A percentile compares a stretch with the other conserved stretches of the same genome.
phyloP scores from a whole-genome alignment of 92 coral and sea anemone genomes.

The Bergia sp. region DNA sequence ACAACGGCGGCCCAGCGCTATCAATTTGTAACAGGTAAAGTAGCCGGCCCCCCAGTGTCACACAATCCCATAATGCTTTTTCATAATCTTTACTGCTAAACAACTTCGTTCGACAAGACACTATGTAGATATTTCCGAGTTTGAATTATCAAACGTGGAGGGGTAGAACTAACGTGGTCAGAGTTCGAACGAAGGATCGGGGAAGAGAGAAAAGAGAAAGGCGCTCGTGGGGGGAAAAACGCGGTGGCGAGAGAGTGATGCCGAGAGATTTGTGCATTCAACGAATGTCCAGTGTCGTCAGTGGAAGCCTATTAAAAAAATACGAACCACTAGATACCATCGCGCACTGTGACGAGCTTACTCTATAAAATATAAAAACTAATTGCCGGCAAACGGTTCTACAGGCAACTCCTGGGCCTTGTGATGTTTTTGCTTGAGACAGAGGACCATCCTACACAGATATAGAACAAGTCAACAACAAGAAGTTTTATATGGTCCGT shows the following conservation, averaged over 20 bases:
- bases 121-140: constrained; percentile 27
- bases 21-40: constrained; percentile 31
- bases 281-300: constrained; percentile 41
- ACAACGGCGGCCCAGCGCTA: constrained; percentile 38
- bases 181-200: constrained; percentile 41
- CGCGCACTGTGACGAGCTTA: no score
- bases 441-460: no score
- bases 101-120: constrained; percentile 27
- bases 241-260: constrained; percentile 34
- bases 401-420: no score
- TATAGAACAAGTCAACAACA: no score
- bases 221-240: constrained; percentile 36
- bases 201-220: constrained; percentile 41
- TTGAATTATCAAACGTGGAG: constrained; percentile 28
- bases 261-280: constrained; percentile 39
- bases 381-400: no score
- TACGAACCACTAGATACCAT: constrained; percentile 39
- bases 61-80: constrained; percentile 7
- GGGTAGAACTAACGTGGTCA: constrained; percentile 31
- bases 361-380: no score
- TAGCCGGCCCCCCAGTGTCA: constrained; percentile 36
- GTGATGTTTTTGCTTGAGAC: no score
- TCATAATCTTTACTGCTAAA: constrained; percentile 21
- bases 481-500: no score
- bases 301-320: constrained; percentile 41